A percentile compares a stretch with the other conserved stretches of the same genome.
Conservation (phyloP, 2,888 invertebrate genomes). For the Arge pagana region DNA sequence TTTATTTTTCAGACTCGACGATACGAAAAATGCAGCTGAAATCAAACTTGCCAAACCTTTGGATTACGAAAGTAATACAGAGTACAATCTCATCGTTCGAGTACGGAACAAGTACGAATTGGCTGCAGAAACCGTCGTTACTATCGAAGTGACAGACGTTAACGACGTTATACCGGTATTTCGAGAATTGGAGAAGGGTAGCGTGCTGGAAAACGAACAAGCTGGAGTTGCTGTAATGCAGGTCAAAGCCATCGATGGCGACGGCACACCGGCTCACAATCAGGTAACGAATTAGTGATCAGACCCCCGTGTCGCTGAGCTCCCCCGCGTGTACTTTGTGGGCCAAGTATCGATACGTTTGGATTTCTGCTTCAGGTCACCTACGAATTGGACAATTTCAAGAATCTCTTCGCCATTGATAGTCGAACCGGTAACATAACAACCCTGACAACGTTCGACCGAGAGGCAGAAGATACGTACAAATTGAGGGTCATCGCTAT, state of each 20-base stretch:
- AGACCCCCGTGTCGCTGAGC: no score
- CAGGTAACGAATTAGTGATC: conserved; percentile 60
- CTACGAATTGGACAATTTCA: conserved; percentile 73
- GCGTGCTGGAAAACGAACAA: conserved; percentile 84
- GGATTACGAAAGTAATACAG: conserved; percentile 84
- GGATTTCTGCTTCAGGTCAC: conserved; percentile 64
- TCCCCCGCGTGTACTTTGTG: no score
- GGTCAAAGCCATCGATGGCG: conserved; percentile 83
- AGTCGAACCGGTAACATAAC: conserved; percentile 86
- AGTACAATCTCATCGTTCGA: conserved; percentile 82
- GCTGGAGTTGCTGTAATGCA: conserved; percentile 86
- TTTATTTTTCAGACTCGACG: conserved; percentile 59
- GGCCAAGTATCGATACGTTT: no score
- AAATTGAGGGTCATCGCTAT: conserved; percentile 88
- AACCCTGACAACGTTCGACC: conserved; percentile 79
- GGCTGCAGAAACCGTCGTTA: conserved; percentile 78
- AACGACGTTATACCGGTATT: conserved; percentile 91
- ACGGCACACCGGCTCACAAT: conserved; percentile 82
- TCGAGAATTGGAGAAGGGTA: conserved; percentile 79
- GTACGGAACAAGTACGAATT: conserved; percentile 81
- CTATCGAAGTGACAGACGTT: conserved; percentile 81
- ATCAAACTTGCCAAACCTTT: conserved; percentile 77
- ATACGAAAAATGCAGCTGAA: conserved; percentile 71
- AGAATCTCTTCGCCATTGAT: conserved; percentile 83
- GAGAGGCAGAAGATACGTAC: conserved; percentile 83